phyloP scores from a whole-genome alignment of 2,797 vertebrate species.

The Craterocephalus amniculus region DNA sequence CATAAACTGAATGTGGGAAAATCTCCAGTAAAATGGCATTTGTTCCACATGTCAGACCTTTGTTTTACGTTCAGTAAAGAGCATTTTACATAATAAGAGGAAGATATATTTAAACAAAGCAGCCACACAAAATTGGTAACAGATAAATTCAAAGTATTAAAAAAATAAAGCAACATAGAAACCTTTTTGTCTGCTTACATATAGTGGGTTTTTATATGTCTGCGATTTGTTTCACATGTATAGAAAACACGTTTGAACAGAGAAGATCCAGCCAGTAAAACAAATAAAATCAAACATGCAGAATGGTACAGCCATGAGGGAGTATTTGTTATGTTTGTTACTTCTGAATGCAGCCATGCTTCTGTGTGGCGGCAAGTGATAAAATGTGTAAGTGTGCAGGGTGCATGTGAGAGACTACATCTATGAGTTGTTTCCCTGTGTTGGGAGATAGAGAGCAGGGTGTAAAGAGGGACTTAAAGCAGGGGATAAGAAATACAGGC shows the following conservation, averaged over 20 bases:
- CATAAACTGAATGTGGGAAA: not conserved
- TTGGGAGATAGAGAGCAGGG: conserved; percentile 47
- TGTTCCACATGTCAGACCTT: not conserved
- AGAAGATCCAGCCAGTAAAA: conserved; percentile 13
- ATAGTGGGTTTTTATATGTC: not conserved
- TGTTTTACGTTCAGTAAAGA: not conserved
- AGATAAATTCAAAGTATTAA: not conserved
- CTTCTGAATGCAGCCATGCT: conserved; percentile 39
- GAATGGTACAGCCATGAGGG: conserved; percentile 17
- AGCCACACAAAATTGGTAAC: not conserved
- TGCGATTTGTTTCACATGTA: conserved; percentile 1
- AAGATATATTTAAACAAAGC: not conserved
- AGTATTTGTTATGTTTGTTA: conserved; percentile 37
- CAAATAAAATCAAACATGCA: conserved; percentile 1
- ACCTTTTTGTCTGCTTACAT: not conserved
- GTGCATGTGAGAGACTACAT: conserved; percentile 36
- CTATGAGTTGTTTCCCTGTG: conserved; percentile 39
- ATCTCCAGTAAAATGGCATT: not conserved
- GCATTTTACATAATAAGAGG: not conserved
- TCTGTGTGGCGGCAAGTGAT: conserved; percentile 29
- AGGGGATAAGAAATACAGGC: conserved; percentile 65
- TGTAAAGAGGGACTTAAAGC: conserved; percentile 61
- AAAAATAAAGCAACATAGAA: not conserved
- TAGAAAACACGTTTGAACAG: conserved; percentile 9
- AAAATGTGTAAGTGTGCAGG: conserved; percentile 24